Evolutionary conservation across 2,888 invertebrate genomes (phyloP).

Genomic region (Zonitis immaculata): DNA sequence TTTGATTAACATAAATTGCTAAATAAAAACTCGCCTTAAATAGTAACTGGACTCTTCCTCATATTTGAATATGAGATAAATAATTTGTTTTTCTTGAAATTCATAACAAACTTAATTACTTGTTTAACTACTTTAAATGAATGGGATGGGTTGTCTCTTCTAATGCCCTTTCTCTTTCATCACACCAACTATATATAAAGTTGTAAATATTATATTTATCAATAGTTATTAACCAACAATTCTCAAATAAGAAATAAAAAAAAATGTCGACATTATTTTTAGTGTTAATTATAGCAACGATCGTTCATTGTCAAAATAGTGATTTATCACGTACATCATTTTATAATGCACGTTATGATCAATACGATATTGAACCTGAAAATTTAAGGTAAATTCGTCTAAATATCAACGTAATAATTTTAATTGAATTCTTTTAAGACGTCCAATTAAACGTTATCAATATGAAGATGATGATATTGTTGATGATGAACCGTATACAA

Average conservation of each 20-base stretch:
- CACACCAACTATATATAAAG: constrained; percentile 2
- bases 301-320: neutral
- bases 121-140: constrained; percentile 11
- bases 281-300: neutral
- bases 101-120: neutral
- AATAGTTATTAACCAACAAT: constrained; percentile 12
- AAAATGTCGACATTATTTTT: no score
- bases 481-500: constrained; percentile 4
- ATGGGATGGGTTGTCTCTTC: constrained; percentile 10
- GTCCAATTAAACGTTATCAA: constrained; percentile 7
- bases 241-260: no score
- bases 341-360: neutral
- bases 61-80: neutral
- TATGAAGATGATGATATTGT: constrained; percentile 10
- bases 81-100: neutral
- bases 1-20: neutral
- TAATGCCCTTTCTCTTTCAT: constrained; percentile 17
- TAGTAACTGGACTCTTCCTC: neutral
- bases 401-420: no score
- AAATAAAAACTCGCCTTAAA: neutral
- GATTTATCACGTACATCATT: neutral
- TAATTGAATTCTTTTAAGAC: no score
- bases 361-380: neutral
- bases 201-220: neutral
- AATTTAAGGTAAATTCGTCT: no score